A percentile compares a stretch with the other conserved stretches of the same genome.
phyloP scores from a whole-genome alignment of 2,113 vertebrate genomes.

The Leucopsar rothschildi region DNA sequence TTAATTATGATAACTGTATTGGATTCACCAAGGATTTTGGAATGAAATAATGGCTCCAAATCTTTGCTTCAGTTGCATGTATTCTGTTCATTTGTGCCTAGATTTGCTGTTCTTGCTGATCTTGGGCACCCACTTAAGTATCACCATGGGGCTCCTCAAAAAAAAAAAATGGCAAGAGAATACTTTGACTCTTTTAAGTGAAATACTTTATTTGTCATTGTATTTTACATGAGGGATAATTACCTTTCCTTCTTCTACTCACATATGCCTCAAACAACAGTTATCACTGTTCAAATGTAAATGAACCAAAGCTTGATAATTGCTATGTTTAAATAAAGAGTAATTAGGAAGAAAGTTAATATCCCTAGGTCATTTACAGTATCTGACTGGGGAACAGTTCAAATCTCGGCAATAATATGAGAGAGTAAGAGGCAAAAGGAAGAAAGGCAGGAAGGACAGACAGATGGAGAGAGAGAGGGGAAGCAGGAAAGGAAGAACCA shows the following conservation, averaged over 20 bases:
- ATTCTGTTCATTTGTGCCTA: conserved; percentile 3
- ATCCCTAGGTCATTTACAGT: neutral
- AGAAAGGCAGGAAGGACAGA: neutral
- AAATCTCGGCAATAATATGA: neutral
- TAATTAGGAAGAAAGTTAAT: conserved; percentile 24
- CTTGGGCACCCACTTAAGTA: conserved; percentile 23
- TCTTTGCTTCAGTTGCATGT: conserved; percentile 14
- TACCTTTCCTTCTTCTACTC: conserved; percentile 11
- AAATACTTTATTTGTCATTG: conserved; percentile 50
- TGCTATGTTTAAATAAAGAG: conserved; percentile 32
- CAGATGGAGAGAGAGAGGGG: rapidly evolving
- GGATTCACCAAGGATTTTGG: conserved; percentile 50
- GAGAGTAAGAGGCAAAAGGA: neutral
- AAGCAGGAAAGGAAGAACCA: neutral
- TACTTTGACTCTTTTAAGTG: conserved; percentile 28
- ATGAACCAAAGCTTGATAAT: conserved; percentile 31
- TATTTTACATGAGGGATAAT: conserved; percentile 41
- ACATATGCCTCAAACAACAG: conserved; percentile 29
- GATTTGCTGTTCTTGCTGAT: conserved; percentile 4
- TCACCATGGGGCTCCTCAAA: neutral
- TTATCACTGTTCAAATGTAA: conserved; percentile 15
- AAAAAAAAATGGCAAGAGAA: conserved; percentile 24
- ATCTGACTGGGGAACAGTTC: conserved; percentile 12
- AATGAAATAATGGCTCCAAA: conserved; percentile 59
- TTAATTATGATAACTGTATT: conserved; percentile 68